Base-by-base conservation (phyloP, 2,113 vertebrate genomes). In the Oenanthe melanoleuca region DNA sequence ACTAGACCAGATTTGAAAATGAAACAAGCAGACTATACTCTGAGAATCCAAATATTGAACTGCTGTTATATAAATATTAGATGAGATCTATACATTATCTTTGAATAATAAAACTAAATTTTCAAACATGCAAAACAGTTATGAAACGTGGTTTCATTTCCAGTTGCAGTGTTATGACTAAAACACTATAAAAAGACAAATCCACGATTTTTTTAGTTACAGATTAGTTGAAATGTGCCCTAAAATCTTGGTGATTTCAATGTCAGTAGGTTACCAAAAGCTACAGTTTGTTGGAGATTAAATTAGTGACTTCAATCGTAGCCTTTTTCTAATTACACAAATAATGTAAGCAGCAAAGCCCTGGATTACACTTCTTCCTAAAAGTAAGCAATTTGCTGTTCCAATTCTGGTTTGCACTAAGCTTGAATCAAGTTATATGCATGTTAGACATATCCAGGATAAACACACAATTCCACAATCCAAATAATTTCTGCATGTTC, bases 351-450 rank as follows among this genome's bases (percentile, higher is more conserved):
- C 49, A 96, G 80, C 86, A 96, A 97, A 97, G 88, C 88, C 67
- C 72, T 80, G 86, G 96, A 95, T 97, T 97, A 96, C 88, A 94
- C 25, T 66, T 86, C 63, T 95, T 96, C 61, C 75, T 47, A 92
- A 92, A 94, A 94, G 77, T 93, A 97, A 95, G 94, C 84, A 96
- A 94, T 95, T 95, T 95, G 65, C 80, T 93, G 59, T 94, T 96
- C 84, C 93, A 95, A 96, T 93, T 95, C 85, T 93, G 93, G 79
- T 47, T 73, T 86, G 34, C 7, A 38, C 13, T 88, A 81, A 91
- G 80, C 50, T 82, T 81, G 65, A 95, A 86, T 95, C 50, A 91
- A 92, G 96, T 93, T 86, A 94, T 79, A 63, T 37, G 61, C 67
- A 83, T 74, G 74, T 93, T 90, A 92, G 67, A 93, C 82, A 95